These are phyloP conservation scores for Zaprionus ornatus DNA, from an alignment of 1,140 invertebrate species.

Conservation along the genomic window DNA sequence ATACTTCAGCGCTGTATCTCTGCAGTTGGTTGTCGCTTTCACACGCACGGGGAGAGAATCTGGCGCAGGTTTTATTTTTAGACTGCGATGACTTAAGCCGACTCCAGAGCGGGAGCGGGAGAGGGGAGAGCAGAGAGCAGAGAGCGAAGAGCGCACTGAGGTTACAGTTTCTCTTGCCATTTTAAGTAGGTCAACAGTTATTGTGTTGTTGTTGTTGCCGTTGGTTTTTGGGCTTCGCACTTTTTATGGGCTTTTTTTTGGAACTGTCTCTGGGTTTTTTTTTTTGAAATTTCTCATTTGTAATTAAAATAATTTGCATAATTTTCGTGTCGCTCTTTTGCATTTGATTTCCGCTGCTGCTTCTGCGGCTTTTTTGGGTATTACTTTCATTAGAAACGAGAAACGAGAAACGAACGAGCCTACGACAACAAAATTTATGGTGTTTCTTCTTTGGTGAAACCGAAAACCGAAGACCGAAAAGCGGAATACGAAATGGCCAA, in stretches of 20 bases:
- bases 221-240: slow-evolving; percentile 58
- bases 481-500: slow-evolving; percentile 1
- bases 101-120: neutral
- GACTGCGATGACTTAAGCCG: slow-evolving; percentile 40
- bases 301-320: slow-evolving; percentile 83
- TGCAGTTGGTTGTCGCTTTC: slow-evolving; percentile 49
- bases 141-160: neutral
- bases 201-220: slow-evolving; percentile 5
- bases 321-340: slow-evolving; percentile 66
- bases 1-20: slow-evolving; percentile 10
- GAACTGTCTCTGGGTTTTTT: neutral
- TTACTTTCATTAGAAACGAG: slow-evolving; percentile 81
- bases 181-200: slow-evolving; percentile 68
- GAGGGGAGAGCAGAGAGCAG: neutral
- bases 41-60: slow-evolving; percentile 38
- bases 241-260: slow-evolving; percentile 56
- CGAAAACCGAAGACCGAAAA: slow-evolving; percentile 23
- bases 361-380: slow-evolving; percentile 28
- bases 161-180: slow-evolving; percentile 75
- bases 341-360: slow-evolving; percentile 34
- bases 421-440: slow-evolving; percentile 77
- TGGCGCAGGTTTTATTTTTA: slow-evolving; percentile 51
- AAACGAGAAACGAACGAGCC: slow-evolving; percentile 62
- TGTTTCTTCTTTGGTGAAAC: slow-evolving; percentile 57
- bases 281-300: slow-evolving; percentile 71